Conservation (phyloP, 2,888 invertebrate genomes). For the Melinopterus prodromus region DNA sequence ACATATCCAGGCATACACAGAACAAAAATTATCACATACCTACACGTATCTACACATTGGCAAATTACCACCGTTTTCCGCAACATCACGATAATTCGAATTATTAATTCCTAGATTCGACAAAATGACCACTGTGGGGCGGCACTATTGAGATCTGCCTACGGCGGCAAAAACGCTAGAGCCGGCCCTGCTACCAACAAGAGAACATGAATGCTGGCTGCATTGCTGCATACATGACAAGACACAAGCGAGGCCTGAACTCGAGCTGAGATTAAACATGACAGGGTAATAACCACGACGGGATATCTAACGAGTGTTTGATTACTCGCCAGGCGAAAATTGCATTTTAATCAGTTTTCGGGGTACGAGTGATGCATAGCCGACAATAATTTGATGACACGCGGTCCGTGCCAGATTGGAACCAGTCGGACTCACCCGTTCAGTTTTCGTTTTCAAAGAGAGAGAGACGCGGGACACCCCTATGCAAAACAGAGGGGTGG, state of each 20-base stretch:
- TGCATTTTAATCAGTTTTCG: slow-evolving; percentile 4
- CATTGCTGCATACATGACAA: too few relatives aligned
- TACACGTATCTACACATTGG: too few relatives aligned
- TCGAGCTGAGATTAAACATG: background rate
- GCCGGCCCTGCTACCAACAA: too few relatives aligned
- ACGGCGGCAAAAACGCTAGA: too few relatives aligned
- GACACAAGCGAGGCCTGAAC: background rate
- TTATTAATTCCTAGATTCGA: too few relatives aligned
- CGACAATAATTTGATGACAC: background rate
- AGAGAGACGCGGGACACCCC: background rate
- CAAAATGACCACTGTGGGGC: too few relatives aligned
- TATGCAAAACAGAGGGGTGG: background rate
- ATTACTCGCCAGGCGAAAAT: background rate
- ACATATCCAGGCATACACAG: too few relatives aligned
- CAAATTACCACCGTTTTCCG: too few relatives aligned
- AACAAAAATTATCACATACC: too few relatives aligned
- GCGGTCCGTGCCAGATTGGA: background rate
- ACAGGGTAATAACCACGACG: background rate
- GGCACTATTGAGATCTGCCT: too few relatives aligned
- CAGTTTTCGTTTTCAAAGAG: background rate
- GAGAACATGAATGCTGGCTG: too few relatives aligned
- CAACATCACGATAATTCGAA: too few relatives aligned
- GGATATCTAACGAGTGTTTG: background rate
- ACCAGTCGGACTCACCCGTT: background rate
- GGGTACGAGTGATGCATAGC: background rate